phyloP scores from a whole-genome alignment of 2,888 invertebrate genomes.

The Saturnia japonica region DNA sequence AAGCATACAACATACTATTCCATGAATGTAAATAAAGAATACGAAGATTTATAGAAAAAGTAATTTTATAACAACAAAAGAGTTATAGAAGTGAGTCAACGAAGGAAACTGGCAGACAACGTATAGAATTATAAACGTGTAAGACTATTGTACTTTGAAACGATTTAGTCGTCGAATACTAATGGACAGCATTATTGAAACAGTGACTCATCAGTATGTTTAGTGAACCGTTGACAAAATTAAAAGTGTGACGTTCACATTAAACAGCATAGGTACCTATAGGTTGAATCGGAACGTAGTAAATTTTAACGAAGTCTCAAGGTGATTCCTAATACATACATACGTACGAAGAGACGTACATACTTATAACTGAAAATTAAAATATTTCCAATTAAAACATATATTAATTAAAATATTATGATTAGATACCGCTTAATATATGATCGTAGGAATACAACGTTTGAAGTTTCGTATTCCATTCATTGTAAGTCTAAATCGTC shows the following conservation, averaged over 20 bases:
- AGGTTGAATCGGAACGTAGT: neutral
- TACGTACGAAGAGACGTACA: neutral
- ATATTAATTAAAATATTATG: neutral
- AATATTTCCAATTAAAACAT: neutral
- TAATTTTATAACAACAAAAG: constrained; percentile 20
- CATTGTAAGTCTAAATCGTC: too few relatives aligned
- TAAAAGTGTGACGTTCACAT: constrained; percentile 14
- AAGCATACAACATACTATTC: constrained; percentile 15
- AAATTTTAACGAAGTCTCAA: constrained; percentile 8
- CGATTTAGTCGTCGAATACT: constrained; percentile 46
- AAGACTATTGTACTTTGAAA: constrained; percentile 56
- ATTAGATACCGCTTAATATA: neutral
- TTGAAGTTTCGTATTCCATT: too few relatives aligned
- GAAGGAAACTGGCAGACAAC: constrained; percentile 53
- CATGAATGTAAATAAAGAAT: constrained; percentile 21
- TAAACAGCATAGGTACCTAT: neutral
- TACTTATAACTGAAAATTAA: neutral
- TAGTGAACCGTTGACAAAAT: constrained; percentile 29
- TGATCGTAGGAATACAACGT: too few relatives aligned
- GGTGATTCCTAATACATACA: neutral
- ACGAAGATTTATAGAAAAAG: constrained; percentile 18
- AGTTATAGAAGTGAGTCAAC: constrained; percentile 46
- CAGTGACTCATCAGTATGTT: constrained; percentile 44
- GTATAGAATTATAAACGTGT: constrained; percentile 53
- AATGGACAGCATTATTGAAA: constrained; percentile 34